A percentile compares a stretch with the other conserved stretches of the same genome.
These are phyloP conservation scores for Monoplex corrugatus DNA, from an alignment of 2,888 invertebrate genomes.

Conservation along the genomic window DNA sequence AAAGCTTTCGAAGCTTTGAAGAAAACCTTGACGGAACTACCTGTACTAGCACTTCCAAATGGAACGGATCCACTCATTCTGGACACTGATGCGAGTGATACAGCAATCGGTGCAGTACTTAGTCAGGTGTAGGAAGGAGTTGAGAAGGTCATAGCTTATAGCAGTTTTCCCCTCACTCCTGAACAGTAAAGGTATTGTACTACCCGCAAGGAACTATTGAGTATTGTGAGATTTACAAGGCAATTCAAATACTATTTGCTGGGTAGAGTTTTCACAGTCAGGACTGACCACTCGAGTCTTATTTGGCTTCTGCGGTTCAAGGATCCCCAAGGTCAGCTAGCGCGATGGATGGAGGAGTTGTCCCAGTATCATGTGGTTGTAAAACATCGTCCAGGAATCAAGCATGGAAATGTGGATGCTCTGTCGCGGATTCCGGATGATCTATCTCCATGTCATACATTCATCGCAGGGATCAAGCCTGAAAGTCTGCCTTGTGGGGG, in stretches of 20 bases:
- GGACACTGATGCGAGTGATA: conserved; percentile 61
- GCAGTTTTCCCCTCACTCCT: conserved; percentile 53
- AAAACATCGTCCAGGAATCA: conserved; percentile 47
- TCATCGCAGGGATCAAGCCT: not conserved
- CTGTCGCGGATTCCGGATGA: conserved; percentile 45
- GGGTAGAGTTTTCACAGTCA: conserved; percentile 50
- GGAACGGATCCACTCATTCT: conserved; percentile 55
- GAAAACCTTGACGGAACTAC: conserved; percentile 41
- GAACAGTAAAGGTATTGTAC: conserved; percentile 57
- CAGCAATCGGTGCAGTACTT: conserved; percentile 59
- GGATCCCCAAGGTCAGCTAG: conserved; percentile 58
- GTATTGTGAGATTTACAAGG: conserved; percentile 56
- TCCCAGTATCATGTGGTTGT: conserved; percentile 58
- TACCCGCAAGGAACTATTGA: conserved; percentile 53
- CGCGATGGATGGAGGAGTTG: conserved; percentile 61
- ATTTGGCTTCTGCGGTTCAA: conserved; percentile 58
- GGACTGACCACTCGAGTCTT: conserved; percentile 60
- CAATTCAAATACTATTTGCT: conserved; percentile 60
- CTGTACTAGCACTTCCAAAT: conserved; percentile 56
- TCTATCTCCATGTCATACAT: not conserved
- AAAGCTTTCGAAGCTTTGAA: conserved; percentile 47
- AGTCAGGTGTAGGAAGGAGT: conserved; percentile 58
- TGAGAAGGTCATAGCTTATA: conserved; percentile 59
- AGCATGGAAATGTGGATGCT: conserved; percentile 55
- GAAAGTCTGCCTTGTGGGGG: conserved; percentile 43